Percentiles rank a stretch among this genome's conserved stretches.
phyloP scores from a whole-genome alignment of 2,888 invertebrate species.

The Zeuzera pyrina region DNA sequence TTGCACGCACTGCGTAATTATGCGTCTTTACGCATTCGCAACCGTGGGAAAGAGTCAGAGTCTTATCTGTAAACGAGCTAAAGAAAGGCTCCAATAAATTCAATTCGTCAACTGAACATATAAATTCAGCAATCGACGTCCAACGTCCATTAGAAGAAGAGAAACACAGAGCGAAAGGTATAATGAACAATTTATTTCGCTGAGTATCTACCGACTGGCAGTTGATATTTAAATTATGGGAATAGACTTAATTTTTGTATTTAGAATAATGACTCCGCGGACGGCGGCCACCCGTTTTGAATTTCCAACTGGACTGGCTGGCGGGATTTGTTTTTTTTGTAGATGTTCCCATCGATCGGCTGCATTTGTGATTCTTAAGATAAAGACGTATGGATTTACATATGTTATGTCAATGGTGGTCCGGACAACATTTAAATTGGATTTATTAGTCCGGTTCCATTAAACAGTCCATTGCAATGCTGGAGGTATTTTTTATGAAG shows the following conservation, averaged over 20 bases:
- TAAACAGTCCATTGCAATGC: constrained; percentile 46
- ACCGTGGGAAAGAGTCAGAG: constrained; percentile 44
- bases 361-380: constrained; percentile 66
- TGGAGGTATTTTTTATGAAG: constrained; percentile 35
- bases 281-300: constrained; percentile 65
- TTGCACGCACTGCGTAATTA: constrained; percentile 23
- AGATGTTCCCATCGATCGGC: constrained; percentile 47
- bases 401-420: constrained; percentile 68
- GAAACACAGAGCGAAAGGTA: constrained; percentile 17
- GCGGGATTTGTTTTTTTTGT: constrained; percentile 43
- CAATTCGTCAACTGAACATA: constrained; percentile 53
- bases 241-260: constrained; percentile 68
- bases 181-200: constrained; percentile 23
- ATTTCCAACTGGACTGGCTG: constrained; percentile 50
- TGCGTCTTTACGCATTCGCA: constrained; percentile 18
- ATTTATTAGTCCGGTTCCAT: constrained; percentile 64
- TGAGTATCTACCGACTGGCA: constrained; percentile 22
- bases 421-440: constrained; percentile 66
- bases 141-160: constrained; percentile 42
- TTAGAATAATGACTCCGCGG: constrained; percentile 63
- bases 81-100: constrained; percentile 44
- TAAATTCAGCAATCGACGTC: constrained; percentile 54
- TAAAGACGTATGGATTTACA: constrained; percentile 71
- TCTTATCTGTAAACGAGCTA: constrained; percentile 24
- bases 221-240: constrained; percentile 68